phyloP scores from a whole-genome alignment of 2,888 invertebrate species.

The Melitaea athalia region DNA sequence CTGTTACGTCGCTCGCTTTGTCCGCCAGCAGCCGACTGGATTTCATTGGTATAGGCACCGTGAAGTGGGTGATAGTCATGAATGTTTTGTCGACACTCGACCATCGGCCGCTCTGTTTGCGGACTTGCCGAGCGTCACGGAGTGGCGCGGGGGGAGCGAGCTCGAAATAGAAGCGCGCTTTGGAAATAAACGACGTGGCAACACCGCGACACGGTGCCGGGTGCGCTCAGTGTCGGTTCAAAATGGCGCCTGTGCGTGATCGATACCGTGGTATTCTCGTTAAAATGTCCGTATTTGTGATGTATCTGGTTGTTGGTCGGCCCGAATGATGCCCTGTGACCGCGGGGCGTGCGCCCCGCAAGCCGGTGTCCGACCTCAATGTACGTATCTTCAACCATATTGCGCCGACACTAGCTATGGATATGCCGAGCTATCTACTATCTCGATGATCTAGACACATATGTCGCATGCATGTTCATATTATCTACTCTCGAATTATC shows the following conservation, averaged over 20 bases:
- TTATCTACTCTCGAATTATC: conserved; percentile 48
- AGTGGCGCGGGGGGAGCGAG: conserved; percentile 58
- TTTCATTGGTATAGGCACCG: conserved; percentile 54
- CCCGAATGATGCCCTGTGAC: conserved; percentile 72
- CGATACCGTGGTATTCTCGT: conserved; percentile 79
- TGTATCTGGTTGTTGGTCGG: conserved; percentile 77
- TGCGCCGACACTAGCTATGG: conserved; percentile 78
- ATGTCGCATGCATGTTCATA: conserved; percentile 55
- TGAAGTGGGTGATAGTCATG: conserved; percentile 49
- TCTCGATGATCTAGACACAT: conserved; percentile 59
- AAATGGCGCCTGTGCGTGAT: conserved; percentile 82
- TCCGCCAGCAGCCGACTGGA: conserved; percentile 58
- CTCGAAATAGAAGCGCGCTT: conserved; percentile 79
- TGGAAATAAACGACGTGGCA: conserved; percentile 77
- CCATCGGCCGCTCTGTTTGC: conserved; percentile 66
- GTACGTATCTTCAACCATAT: conserved; percentile 80
- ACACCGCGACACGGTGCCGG: conserved; percentile 73
- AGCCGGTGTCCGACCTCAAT: conserved; percentile 72
- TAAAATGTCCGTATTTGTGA: conserved; percentile 77
- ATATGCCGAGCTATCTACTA: conserved; percentile 56
- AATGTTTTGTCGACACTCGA: conserved; percentile 74
- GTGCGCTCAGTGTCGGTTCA: conserved; percentile 79
- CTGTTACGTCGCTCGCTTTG: conserved; percentile 50
- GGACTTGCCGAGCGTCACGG: conserved; percentile 57
- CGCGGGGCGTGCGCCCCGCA: conserved; percentile 66